A percentile compares a stretch with the other conserved stretches of the same genome.
These are phyloP conservation scores for Mohoua ochrocephala DNA, from an alignment of 2,113 vertebrate species.

Conservation along the genomic window DNA sequence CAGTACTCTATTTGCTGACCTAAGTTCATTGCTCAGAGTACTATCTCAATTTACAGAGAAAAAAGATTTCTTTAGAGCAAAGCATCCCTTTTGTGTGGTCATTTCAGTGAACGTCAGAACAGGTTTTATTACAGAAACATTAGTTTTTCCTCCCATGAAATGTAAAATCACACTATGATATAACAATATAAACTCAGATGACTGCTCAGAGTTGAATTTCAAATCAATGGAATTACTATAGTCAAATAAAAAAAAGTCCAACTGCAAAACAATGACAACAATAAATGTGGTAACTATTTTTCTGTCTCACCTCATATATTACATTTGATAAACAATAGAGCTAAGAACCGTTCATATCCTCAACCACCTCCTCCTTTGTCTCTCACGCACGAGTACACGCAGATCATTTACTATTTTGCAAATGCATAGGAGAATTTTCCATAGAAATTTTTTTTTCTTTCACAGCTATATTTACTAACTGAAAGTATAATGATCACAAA, in stretches of 20 bases:
- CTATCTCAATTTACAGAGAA: neutral
- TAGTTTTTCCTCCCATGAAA: neutral
- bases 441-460: neutral
- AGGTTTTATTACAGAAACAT: neutral
- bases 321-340: neutral
- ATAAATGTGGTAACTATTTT: neutral
- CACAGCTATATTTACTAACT: neutral
- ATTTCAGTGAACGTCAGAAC: neutral
- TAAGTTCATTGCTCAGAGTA: neutral
- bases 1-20: neutral
- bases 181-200: neutral
- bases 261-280: neutral
- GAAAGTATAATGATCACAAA: neutral
- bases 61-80: neutral
- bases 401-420: neutral
- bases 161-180: neutral
- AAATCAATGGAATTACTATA: neutral
- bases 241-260: neutral
- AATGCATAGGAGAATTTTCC: neutral
- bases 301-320: neutral
- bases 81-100: neutral
- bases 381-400: fast-evolving
- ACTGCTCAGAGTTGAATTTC: neutral
- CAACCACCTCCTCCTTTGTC: neutral
- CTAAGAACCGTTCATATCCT: neutral